Conservation (phyloP, 2,797 vertebrate genomes). For the Nannoperca australis region DNA sequence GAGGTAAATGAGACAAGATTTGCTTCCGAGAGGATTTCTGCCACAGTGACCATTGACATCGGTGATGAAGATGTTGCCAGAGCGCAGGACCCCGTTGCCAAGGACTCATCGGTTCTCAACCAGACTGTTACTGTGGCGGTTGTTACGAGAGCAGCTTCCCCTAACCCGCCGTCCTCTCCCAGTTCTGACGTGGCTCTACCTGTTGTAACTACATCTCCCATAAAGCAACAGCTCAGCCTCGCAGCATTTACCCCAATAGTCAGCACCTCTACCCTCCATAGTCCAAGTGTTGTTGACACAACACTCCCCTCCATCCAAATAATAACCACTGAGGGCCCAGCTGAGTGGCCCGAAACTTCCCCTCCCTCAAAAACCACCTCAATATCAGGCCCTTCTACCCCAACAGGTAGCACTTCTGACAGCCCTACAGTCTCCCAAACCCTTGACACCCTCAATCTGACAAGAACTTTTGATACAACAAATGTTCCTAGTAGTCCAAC, state of each 20-base stretch:
- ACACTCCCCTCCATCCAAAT: slow-evolving; percentile 32
- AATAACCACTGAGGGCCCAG: slow-evolving; percentile 10
- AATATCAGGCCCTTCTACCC: slow-evolving; percentile 22
- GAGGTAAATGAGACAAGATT: slow-evolving; percentile 23
- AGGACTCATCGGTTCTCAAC: slow-evolving; percentile 30
- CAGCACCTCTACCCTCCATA: slow-evolving; percentile 32
- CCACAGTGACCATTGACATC: slow-evolving; percentile 18
- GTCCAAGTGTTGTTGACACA: slow-evolving; percentile 34
- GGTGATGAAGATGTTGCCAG: not conserved
- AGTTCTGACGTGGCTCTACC: slow-evolving; percentile 37
- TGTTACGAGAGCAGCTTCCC: slow-evolving; percentile 52
- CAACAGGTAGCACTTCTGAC: slow-evolving; percentile 16
- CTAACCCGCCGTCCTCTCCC: slow-evolving; percentile 55
- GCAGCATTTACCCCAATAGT: slow-evolving; percentile 7
- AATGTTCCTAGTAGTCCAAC: slow-evolving; percentile 33
- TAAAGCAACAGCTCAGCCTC: slow-evolving; percentile 51
- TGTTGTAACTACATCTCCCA: slow-evolving; percentile 46
- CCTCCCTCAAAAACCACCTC: slow-evolving; percentile 5
- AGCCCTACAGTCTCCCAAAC: not conserved
- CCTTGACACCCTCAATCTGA: slow-evolving; percentile 23
- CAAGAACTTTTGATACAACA: slow-evolving; percentile 50
- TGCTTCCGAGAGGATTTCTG: slow-evolving; percentile 20
- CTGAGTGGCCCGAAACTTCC: not conserved
- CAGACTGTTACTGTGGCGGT: slow-evolving; percentile 64
- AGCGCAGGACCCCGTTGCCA: slow-evolving; percentile 23